Conservation (phyloP, 2,797 vertebrate genomes). For the Hippoglossus hippoglossus region DNA sequence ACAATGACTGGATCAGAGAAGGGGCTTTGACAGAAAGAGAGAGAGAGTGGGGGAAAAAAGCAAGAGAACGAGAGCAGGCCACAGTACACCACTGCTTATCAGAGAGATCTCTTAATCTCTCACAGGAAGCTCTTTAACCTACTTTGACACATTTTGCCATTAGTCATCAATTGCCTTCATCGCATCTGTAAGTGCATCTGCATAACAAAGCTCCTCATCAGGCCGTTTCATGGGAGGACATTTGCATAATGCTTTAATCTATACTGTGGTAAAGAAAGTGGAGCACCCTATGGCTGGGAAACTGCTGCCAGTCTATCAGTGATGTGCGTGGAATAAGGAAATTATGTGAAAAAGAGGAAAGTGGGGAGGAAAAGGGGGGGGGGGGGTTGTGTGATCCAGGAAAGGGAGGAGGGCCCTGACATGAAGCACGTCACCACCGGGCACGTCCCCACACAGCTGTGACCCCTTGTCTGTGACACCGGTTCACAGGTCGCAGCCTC, state of each 20-base stretch:
- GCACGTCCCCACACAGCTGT: slow-evolving; percentile 58
- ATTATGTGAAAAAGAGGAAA: slow-evolving; percentile 21
- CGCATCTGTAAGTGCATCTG: slow-evolving; percentile 40
- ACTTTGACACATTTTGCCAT: slow-evolving; percentile 50
- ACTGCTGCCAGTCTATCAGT: slow-evolving; percentile 10
- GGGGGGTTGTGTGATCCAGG: slow-evolving; percentile 35
- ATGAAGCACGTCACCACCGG: slow-evolving; percentile 2
- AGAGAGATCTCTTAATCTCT: slow-evolving; percentile 53
- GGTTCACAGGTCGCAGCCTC: slow-evolving; percentile 52
- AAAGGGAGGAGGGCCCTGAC: slow-evolving; percentile 54
- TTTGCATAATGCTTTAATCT: slow-evolving; percentile 50
- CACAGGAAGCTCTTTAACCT: slow-evolving; percentile 51
- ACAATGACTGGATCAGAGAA: slow-evolving; percentile 63
- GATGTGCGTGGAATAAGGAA: slow-evolving; percentile 24
- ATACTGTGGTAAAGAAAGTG: slow-evolving; percentile 34
- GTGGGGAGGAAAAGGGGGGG: neutral
- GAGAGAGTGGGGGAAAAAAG: neutral
- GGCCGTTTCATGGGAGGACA: slow-evolving; percentile 8
- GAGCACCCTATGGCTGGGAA: slow-evolving; percentile 14
- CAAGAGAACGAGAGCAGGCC: slow-evolving; percentile 4
- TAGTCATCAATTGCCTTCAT: slow-evolving; percentile 39
- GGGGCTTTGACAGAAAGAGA: slow-evolving; percentile 22
- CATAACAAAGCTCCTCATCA: slow-evolving; percentile 50
- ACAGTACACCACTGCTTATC: slow-evolving; percentile 40
- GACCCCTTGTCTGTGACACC: slow-evolving; percentile 47